Conservation (phyloP, 2,797 vertebrate genomes). For the Aplochiton taeniatus region DNA sequence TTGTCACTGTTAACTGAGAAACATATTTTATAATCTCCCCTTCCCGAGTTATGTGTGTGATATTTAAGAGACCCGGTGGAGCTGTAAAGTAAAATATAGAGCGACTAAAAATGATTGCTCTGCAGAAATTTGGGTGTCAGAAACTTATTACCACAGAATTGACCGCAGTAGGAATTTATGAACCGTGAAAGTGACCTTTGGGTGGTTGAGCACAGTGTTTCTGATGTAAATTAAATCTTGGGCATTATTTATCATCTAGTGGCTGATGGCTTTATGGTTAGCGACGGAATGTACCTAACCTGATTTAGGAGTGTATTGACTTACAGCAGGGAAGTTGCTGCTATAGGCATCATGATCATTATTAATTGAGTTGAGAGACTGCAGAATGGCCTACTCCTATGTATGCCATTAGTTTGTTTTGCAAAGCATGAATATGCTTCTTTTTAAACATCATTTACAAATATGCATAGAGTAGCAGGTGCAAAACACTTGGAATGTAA, state of each 20-base stretch:
- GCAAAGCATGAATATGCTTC: too few species aligned
- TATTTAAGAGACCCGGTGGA: neutral
- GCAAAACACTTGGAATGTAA: too few species aligned
- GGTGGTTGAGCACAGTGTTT: constrained; percentile 32
- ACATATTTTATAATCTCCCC: neutral
- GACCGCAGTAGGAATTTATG: constrained; percentile 47
- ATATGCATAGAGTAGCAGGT: too few species aligned
- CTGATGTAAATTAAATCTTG: constrained; percentile 48
- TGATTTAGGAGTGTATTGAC: constrained; percentile 35
- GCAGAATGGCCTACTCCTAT: too few species aligned
- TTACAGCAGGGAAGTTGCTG: neutral
- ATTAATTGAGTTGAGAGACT: too few species aligned
- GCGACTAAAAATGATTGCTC: constrained; percentile 20
- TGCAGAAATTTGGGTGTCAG: neutral
- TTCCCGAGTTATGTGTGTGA: neutral
- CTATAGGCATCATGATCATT: neutral
- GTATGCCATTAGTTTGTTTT: too few species aligned
- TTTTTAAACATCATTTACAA: too few species aligned
- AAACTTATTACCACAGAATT: constrained; percentile 15
- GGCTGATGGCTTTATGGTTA: constrained; percentile 27
- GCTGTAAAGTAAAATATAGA: neutral
- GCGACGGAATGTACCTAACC: constrained; percentile 8
- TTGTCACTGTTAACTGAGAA: too few species aligned
- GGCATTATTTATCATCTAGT: constrained; percentile 34
- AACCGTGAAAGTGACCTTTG: constrained; percentile 48